These are phyloP conservation scores for Drosophila simulans DNA, from an alignment of 1,140 invertebrate genomes.

Conservation along the genomic window DNA sequence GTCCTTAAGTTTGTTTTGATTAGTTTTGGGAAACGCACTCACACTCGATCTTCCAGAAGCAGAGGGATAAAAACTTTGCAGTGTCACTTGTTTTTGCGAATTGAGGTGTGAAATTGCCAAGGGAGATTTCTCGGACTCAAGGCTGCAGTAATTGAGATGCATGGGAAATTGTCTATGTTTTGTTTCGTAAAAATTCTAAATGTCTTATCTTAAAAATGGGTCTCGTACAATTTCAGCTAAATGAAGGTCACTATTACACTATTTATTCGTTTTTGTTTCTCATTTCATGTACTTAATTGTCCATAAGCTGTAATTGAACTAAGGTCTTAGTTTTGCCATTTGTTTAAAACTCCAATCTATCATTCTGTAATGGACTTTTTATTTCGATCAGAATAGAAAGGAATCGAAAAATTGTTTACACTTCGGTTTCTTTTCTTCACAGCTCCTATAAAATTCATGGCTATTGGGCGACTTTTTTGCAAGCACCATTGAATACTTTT, in stretches of 20 bases:
- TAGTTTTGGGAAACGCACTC: slow-evolving; percentile 50
- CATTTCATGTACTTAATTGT: too few relatives aligned
- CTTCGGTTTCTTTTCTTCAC: not conserved
- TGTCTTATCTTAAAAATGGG: slow-evolving; percentile 37
- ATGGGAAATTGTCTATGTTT: not conserved
- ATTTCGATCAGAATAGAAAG: not conserved
- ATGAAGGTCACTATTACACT: not conserved
- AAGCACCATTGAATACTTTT: slow-evolving; percentile 50
- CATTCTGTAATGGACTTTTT: too few relatives aligned
- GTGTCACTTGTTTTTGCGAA: slow-evolving; percentile 27
- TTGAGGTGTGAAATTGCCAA: slow-evolving; percentile 46
- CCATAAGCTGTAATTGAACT: too few relatives aligned
- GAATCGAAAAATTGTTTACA: not conserved
- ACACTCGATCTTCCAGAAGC: slow-evolving; percentile 14
- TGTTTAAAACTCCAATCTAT: too few relatives aligned
- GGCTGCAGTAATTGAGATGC: slow-evolving; percentile 19
- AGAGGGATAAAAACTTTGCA: slow-evolving; percentile 13
- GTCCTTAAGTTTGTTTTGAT: slow-evolving; percentile 72
- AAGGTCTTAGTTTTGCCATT: too few relatives aligned
- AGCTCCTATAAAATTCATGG: slow-evolving; percentile 4
- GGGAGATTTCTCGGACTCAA: not conserved
- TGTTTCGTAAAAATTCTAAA: not conserved
- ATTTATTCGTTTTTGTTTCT: not conserved
- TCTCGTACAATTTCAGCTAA: not conserved
- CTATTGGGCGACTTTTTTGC: slow-evolving; percentile 8